Base-by-base conservation (phyloP, 2,113 vertebrate genomes). In the Alligator sinensis region DNA sequence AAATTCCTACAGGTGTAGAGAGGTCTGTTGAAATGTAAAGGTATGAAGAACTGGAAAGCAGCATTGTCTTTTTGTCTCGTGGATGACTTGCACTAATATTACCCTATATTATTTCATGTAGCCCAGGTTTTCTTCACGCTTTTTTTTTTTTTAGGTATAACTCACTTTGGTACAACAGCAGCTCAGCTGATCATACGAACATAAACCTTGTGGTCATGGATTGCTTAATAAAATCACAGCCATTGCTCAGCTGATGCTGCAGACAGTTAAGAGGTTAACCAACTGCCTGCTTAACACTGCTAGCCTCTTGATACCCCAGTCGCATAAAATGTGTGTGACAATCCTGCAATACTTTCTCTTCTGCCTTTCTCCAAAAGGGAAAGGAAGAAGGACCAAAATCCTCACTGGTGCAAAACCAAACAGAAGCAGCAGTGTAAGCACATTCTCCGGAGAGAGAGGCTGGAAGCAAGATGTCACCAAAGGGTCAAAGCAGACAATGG, bases 391-490 rank as follows among this genome's bases (percentile, higher is more conserved):
- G 75, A 74, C 38, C n/a, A 72, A 84, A 84, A 88, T 64, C 75
- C 64, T 28, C 25, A 82, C 9, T 14, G 22, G 70, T 74, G 25
- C 70, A 47, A 74, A 47, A 25, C 34, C 22, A 47, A 74, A 74
- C 5, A 18, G 38, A 19, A 38, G 30, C 15, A 80, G 63, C 58
- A 74, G 54, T 2, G 16, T 77, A 79, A 54, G 76, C 74, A 74
- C 75, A 60, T 60, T 75, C 80, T 79, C 59, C 16, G 72, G 63
- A 59, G 61, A 66, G 85, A 47, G 78, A 34, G 76, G 66, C 75
- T 24, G 64, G 63, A 66, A 84, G 64, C 72, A 85, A 90, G 86
- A 91, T 90, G 93, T 77, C 64, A 89, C 80, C 28, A 76, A 28
- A 61, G 77, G 81, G 82, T 85, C 82, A 87, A 89, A 80, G 59